phyloP scores from a whole-genome alignment of 2,888 invertebrate species.

The Raillietiella orientalis region DNA sequence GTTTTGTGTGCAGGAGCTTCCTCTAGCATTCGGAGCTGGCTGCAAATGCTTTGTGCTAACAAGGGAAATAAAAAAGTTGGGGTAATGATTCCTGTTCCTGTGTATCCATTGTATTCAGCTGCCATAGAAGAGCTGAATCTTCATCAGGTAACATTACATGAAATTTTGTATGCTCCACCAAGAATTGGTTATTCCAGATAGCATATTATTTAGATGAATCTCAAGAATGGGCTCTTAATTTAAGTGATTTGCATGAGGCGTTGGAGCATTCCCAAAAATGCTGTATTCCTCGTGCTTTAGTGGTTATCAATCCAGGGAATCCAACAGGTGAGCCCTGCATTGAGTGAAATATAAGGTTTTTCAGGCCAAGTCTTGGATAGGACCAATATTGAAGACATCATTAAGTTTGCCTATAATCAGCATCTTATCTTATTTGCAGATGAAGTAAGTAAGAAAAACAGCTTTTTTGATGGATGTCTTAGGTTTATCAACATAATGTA shows the following conservation, averaged over 20 bases:
- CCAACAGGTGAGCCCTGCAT: constrained; percentile 72
- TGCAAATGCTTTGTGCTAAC: constrained; percentile 42
- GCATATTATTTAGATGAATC: constrained; percentile 76
- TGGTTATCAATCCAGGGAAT: constrained; percentile 94
- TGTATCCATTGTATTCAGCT: constrained; percentile 93
- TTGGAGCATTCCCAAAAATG: constrained; percentile 22
- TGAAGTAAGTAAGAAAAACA: constrained; percentile 25
- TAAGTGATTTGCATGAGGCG: constrained; percentile 42
- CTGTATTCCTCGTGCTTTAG: constrained; percentile 45
- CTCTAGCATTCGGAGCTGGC: constrained; percentile 40
- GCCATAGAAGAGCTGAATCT: constrained; percentile 72
- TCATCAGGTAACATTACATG: constrained; percentile 20
- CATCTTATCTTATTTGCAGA: constrained; percentile 61
- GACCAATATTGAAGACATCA: constrained; percentile 59
- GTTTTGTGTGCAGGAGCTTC: constrained; percentile 67
- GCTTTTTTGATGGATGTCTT: too few relatives aligned
- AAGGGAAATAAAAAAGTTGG: constrained; percentile 38
- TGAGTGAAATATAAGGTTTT: too few relatives aligned
- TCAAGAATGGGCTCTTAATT: constrained; percentile 48
- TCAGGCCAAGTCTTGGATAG: constrained; percentile 37
- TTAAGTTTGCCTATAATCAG: constrained; percentile 65
- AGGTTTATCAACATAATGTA: constrained; percentile 77
- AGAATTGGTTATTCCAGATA: constrained; percentile 24
- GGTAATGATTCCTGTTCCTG: constrained; percentile 88
- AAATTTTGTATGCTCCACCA: too few relatives aligned